These are phyloP conservation scores for Zosterops borbonicus DNA, from an alignment of 2,113 vertebrate species.

Conservation along the genomic window DNA sequence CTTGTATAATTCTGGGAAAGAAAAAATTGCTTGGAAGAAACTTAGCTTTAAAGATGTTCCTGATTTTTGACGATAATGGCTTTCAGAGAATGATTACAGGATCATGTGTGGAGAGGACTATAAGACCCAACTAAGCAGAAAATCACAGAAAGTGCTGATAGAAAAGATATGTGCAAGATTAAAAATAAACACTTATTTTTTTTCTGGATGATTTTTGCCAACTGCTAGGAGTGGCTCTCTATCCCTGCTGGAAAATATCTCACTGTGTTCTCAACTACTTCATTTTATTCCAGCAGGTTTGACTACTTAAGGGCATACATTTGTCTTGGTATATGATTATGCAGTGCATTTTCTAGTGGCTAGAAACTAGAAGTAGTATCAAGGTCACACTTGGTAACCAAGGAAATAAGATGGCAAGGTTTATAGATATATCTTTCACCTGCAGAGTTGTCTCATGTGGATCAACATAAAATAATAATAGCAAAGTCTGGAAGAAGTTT, in stretches of 20 bases:
- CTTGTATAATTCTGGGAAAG: neutral
- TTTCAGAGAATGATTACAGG: neutral
- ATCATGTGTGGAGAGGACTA: neutral
- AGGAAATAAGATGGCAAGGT: neutral
- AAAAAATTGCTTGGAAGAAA: neutral
- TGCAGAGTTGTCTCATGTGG: neutral
- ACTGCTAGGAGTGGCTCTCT: neutral
- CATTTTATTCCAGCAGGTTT: neutral
- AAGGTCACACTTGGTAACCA: neutral
- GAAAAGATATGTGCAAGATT: neutral
- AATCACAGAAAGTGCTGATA: neutral
- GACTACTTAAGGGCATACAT: neutral
- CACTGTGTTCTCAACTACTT: neutral
- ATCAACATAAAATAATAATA: neutral
- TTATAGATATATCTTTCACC: neutral
- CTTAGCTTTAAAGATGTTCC: neutral
- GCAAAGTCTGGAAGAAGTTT: neutral
- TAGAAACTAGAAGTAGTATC: neutral
- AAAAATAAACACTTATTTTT: neutral
- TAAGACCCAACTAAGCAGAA: neutral
- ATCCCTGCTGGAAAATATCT: neutral
- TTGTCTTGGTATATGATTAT: neutral
- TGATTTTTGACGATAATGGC: neutral
- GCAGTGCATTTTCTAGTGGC: neutral
- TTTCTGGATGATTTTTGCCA: neutral